These are phyloP conservation scores for Limosa lapponica DNA, from an alignment of 2,797 vertebrate genomes.

Conservation along the genomic window DNA sequence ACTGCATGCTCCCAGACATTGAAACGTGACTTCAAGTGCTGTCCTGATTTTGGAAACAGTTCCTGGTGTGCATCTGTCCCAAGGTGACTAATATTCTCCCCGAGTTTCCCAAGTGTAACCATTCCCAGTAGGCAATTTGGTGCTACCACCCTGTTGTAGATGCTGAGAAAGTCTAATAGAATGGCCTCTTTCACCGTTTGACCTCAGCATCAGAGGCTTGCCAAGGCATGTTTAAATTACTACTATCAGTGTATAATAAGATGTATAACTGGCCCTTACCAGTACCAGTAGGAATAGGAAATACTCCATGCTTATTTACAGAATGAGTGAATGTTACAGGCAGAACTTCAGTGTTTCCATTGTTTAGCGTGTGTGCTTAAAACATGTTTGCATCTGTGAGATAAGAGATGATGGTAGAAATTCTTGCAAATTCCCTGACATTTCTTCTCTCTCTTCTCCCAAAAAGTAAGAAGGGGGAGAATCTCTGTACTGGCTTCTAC, in stretches of 20 bases:
- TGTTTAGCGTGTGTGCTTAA: background rate
- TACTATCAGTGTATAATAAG: background rate
- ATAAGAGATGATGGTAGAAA: background rate
- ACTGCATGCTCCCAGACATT: background rate
- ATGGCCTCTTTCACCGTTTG: background rate
- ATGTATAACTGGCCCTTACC: background rate
- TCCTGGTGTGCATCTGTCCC: background rate
- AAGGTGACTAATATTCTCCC: background rate
- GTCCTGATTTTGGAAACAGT: background rate
- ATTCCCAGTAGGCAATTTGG: background rate
- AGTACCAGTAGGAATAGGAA: background rate
- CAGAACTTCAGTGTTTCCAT: background rate
- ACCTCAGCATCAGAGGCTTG: background rate
- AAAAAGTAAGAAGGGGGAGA: background rate
- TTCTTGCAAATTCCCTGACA: background rate
- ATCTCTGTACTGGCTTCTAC: background rate
- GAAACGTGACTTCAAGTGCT: background rate
- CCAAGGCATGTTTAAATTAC: background rate
- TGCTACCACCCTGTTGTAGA: background rate
- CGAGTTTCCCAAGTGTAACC: background rate
- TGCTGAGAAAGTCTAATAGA: background rate
- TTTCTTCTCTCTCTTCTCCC: background rate
- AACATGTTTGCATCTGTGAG: background rate
- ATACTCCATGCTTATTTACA: background rate
- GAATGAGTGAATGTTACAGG: background rate